Conservation (phyloP, 2,797 vertebrate genomes). For the Perodicticus potto region DNA sequence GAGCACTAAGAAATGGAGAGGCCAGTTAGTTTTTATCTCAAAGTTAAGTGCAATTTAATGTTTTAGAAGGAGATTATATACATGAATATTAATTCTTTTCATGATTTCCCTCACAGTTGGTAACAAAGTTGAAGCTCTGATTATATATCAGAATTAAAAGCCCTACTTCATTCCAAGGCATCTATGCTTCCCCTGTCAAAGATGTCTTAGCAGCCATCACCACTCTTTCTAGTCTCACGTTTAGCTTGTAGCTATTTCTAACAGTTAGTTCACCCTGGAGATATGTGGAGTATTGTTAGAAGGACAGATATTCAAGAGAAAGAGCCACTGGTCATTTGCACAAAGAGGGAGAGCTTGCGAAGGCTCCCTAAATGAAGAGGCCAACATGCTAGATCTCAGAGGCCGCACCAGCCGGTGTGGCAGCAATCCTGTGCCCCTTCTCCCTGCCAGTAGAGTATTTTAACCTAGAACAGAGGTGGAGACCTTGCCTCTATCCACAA, state of each 20-base stretch:
- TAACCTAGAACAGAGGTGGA: neutral
- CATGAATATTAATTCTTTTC: conserved; percentile 40
- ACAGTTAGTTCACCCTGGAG: neutral
- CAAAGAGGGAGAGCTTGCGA: neutral
- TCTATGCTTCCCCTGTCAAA: neutral
- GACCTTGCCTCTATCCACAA: neutral
- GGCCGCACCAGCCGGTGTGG: neutral
- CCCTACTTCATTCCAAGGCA: neutral
- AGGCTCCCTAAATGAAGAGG: neutral
- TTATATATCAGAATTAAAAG: neutral
- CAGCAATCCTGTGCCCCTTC: neutral
- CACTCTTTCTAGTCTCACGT: neutral
- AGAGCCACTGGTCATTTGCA: neutral
- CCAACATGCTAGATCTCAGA: neutral
- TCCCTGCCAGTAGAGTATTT: neutral
- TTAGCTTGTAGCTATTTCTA: neutral
- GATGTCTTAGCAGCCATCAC: neutral
- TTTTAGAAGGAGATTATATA: neutral
- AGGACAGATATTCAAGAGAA: neutral
- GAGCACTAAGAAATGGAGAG: neutral
- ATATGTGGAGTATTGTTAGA: neutral
- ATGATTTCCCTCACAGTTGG: conserved; percentile 7
- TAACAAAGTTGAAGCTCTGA: neutral
- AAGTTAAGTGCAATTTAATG: conserved; percentile 18
- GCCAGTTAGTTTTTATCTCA: conserved; percentile 24